phyloP scores from a whole-genome alignment of 2,888 invertebrate species.

The Eilema griseolum region DNA sequence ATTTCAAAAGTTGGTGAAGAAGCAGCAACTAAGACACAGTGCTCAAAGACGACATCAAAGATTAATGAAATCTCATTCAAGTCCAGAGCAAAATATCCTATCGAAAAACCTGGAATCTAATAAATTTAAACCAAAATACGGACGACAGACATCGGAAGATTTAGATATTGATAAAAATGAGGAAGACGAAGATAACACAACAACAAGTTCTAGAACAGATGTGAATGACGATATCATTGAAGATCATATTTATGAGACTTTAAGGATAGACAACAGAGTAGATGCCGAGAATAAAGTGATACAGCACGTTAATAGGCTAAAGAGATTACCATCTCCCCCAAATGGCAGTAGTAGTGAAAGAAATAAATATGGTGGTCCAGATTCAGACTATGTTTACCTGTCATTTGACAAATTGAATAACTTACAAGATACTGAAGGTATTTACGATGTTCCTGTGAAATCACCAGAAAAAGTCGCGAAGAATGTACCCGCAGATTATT shows the following conservation, averaged over 20 bases:
- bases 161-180: slow-evolving; percentile 57
- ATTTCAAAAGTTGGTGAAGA: slow-evolving; percentile 92
- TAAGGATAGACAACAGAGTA: slow-evolving; percentile 77
- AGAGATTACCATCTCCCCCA: slow-evolving; percentile 75
- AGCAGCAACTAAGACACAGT: slow-evolving; percentile 88
- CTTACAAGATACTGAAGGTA: slow-evolving; percentile 68
- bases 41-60: slow-evolving; percentile 86
- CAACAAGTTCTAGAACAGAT: slow-evolving; percentile 55
- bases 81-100: slow-evolving; percentile 81
- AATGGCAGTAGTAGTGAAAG: slow-evolving; percentile 54
- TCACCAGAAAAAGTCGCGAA: slow-evolving; percentile 70
- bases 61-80: slow-evolving; percentile 84
- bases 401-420: slow-evolving; percentile 78
- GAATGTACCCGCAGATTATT: slow-evolving; percentile 63
- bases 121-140: slow-evolving; percentile 74
- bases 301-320: slow-evolving; percentile 68
- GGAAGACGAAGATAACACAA: slow-evolving; percentile 48
- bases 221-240: slow-evolving; percentile 71
- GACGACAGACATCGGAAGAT: slow-evolving; percentile 75
- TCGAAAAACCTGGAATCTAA: slow-evolving; percentile 70
- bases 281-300: slow-evolving; percentile 73
- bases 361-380: slow-evolving; percentile 70
- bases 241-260: slow-evolving; percentile 88
- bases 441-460: slow-evolving; percentile 79
- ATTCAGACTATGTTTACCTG: slow-evolving; percentile 84